Base-by-base conservation (phyloP, 2,797 vertebrate species). In the Kryptolebias ocellatus region DNA sequence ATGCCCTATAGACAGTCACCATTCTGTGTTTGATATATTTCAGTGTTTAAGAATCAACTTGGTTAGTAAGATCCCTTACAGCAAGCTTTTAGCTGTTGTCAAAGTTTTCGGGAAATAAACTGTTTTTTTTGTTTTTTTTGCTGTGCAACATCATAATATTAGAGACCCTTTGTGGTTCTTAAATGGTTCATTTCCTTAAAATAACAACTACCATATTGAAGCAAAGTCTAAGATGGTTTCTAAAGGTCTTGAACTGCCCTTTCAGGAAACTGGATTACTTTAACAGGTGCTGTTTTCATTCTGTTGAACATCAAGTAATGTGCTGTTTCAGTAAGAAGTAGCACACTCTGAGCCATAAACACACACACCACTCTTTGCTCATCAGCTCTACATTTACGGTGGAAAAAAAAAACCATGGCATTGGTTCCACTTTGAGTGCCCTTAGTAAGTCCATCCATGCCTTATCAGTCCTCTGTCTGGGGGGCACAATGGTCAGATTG, bases 401-500 rank as follows among this genome's bases (percentile, higher is more conserved):
- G 76, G 20, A 10, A 31, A 57, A 34, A 3, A 65, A 78, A 79
- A 78, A 76, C 74, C 81, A 72, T 55, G 67, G 81, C 83, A 64
- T 60, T 60, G 77, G 79, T 84, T 86, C 80, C 85, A 83, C 85
- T 81, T 84, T 63, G 59, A 80, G 79, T 68, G 83, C 70, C 83
- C 85, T 89, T 91, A 92, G 89, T 92, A 89, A 89, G 90, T 90
- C 86, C 77, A 78, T 84, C 90, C 81, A 74, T 75, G 82, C 78
- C 87, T 87, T 91, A 90, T 90, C 89, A 83, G 87, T 71, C 80
- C 81, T 83, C 79, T 84, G 88, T 90, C 87, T 80, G 72, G 76
- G 77, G 83, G 79, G 74, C 90, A 92, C 91, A 91, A 89, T 90
- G 85, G 70, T 71, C 86, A 86, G 90, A 91, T 88, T 90, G 91